A percentile compares a stretch with the other conserved stretches of the same genome.
Evolutionary conservation across 2,888 invertebrate genomes (phyloP).

Genomic region (Pseudoips prasinana): DNA sequence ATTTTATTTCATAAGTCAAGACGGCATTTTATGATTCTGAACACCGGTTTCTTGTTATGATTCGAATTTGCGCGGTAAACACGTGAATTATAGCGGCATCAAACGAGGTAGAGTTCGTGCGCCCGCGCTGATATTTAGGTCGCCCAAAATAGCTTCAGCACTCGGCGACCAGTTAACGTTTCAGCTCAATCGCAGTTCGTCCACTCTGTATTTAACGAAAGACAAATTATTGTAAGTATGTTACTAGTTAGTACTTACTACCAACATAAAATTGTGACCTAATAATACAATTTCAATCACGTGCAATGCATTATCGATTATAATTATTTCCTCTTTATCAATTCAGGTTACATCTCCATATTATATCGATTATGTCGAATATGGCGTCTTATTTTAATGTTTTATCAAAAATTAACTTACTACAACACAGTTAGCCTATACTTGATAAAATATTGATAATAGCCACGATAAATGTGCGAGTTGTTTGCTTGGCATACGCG

Average conservation of each 20-base stretch:
- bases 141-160: constrained; percentile 69
- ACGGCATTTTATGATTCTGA: background rate
- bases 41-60: constrained; percentile 14
- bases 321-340: constrained; percentile 26
- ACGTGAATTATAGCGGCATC: constrained; percentile 41
- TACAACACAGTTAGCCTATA: constrained; percentile 39
- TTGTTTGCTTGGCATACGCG: constrained; percentile 52
- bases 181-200: constrained; percentile 23
- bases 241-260: too few species aligned
- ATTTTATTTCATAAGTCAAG: too few species aligned
- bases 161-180: constrained; percentile 52
- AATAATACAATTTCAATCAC: too few species aligned
- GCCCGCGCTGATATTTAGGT: constrained; percentile 74
- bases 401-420: constrained; percentile 31
- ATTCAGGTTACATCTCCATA: constrained; percentile 32
- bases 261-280: too few species aligned
- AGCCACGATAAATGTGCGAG: constrained; percentile 48
- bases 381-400: constrained; percentile 27
- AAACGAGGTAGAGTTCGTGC: constrained; percentile 42
- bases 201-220: constrained; percentile 12
- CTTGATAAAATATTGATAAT: constrained; percentile 62
- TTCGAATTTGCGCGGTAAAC: constrained; percentile 34
- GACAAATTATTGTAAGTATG: too few species aligned
- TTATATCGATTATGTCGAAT: constrained; percentile 12
- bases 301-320: constrained; percentile 20